Conservation (phyloP, 1,140 invertebrate species). For the Pinna nobilis region DNA sequence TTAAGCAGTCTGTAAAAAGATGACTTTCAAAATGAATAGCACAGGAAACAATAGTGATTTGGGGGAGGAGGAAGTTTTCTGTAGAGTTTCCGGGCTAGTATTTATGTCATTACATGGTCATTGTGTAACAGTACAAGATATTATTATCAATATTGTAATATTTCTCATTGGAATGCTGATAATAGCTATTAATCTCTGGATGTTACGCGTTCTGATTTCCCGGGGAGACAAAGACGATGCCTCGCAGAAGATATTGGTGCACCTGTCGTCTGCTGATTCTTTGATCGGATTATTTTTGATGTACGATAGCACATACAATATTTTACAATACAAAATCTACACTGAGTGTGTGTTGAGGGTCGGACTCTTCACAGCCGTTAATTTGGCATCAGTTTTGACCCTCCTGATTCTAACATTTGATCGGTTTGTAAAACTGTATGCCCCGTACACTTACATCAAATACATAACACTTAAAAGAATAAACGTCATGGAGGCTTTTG, state of each 20-base stretch:
- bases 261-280: conserved; percentile 28
- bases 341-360: conserved; percentile 38
- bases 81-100: too few species aligned
- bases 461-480: conserved; percentile 4
- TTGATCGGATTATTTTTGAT: conserved; percentile 31
- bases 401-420: conserved; percentile 29
- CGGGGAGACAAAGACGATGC: not conserved
- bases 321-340: conserved; percentile 32
- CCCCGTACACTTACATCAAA: conserved; percentile 18
- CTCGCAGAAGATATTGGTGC: conserved; percentile 19
- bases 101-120: too few species aligned
- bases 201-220: not conserved
- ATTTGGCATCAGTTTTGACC: conserved; percentile 31
- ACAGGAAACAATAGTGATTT: too few species aligned
- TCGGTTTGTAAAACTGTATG: conserved; percentile 34
- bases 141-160: not conserved
- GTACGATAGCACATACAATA: conserved; percentile 38
- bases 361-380: conserved; percentile 26
- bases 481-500: not conserved
- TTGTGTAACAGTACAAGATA: conserved; percentile 6
- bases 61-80: too few species aligned
- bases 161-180: not conserved
- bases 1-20: too few species aligned
- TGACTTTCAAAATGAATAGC: too few species aligned
- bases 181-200: conserved; percentile 4